Conservation (phyloP, 2,797 vertebrate genomes). For the Enteromius treurensis region DNA sequence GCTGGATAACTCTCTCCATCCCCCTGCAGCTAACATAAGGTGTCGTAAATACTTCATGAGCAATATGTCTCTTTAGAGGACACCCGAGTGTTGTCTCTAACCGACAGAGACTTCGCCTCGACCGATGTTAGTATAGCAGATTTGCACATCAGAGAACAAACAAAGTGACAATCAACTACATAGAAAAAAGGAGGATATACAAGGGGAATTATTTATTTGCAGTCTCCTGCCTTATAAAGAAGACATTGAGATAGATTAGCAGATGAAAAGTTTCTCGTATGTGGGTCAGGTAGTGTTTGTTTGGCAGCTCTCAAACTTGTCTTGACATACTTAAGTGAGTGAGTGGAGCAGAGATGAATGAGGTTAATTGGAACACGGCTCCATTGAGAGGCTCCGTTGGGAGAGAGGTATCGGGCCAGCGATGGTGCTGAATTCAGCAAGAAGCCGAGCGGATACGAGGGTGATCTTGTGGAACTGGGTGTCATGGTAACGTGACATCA, state of each 20-base stretch:
- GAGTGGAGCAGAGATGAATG: slow-evolving; percentile 46
- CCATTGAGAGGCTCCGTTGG: slow-evolving; percentile 42
- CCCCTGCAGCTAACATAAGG: slow-evolving; percentile 38
- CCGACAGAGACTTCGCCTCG: slow-evolving; percentile 19
- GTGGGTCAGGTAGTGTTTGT: slow-evolving; percentile 55
- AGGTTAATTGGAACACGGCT: slow-evolving; percentile 60
- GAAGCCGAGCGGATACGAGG: background rate
- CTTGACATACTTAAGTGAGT: slow-evolving; percentile 56
- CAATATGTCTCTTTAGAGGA: slow-evolving; percentile 45
- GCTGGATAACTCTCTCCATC: slow-evolving; percentile 25
- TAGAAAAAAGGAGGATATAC: slow-evolving; percentile 13
- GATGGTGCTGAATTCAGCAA: slow-evolving; percentile 43
- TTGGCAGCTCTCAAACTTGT: slow-evolving; percentile 52
- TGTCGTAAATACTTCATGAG: slow-evolving; percentile 49
- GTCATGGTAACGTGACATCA: slow-evolving; percentile 31
- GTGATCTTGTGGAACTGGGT: background rate
- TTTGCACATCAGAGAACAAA: slow-evolving; percentile 26
- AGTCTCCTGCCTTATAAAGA: background rate
- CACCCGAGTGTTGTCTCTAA: slow-evolving; percentile 24
- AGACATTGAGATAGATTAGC: background rate
- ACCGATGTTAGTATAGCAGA: slow-evolving; percentile 22
- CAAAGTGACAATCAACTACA: slow-evolving; percentile 25
- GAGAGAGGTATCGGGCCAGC: slow-evolving; percentile 49
- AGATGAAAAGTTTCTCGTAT: slow-evolving; percentile 38
- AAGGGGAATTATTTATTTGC: slow-evolving; percentile 2